Conservation (phyloP, 2,113 vertebrate species). For the Catharus fuscescens region DNA sequence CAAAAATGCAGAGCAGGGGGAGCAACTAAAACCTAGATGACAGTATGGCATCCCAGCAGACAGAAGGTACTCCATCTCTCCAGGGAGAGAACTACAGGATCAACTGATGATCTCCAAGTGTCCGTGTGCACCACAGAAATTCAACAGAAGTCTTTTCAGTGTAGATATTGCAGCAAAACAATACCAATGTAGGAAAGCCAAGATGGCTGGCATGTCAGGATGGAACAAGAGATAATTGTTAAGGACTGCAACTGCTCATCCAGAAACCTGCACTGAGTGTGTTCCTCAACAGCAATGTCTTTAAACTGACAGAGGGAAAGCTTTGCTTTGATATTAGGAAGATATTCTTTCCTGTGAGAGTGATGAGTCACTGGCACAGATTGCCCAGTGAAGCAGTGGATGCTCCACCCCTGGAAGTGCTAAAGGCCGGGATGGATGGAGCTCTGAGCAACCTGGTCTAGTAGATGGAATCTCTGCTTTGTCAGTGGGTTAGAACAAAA, state of each 20-base stretch:
- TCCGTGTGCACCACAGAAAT: rapidly evolving
- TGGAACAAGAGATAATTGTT: neutral
- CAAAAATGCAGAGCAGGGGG: neutral
- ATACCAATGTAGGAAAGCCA: neutral
- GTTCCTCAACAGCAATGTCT: neutral
- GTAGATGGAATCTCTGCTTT: neutral
- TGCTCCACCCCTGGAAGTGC: neutral
- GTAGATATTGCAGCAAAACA: neutral
- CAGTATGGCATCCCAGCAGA: neutral
- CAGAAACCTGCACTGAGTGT: neutral
- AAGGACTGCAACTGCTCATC: neutral
- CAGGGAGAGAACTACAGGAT: neutral
- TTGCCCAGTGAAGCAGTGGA: neutral
- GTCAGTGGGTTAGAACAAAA: rapidly evolving
- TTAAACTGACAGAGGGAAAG: neutral
- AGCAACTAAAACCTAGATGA: neutral
- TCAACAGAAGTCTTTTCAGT: neutral
- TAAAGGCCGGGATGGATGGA: neutral
- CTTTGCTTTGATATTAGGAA: neutral
- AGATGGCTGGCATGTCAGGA: neutral
- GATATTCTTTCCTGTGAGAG: neutral
- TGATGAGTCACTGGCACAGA: neutral
- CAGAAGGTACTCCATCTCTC: neutral
- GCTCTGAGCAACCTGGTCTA: neutral
- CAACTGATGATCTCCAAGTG: neutral